A percentile compares a stretch with the other conserved stretches of the same genome.
Conservation (phyloP, 2,113 vertebrate species). For the Tiliqua scincoides region DNA sequence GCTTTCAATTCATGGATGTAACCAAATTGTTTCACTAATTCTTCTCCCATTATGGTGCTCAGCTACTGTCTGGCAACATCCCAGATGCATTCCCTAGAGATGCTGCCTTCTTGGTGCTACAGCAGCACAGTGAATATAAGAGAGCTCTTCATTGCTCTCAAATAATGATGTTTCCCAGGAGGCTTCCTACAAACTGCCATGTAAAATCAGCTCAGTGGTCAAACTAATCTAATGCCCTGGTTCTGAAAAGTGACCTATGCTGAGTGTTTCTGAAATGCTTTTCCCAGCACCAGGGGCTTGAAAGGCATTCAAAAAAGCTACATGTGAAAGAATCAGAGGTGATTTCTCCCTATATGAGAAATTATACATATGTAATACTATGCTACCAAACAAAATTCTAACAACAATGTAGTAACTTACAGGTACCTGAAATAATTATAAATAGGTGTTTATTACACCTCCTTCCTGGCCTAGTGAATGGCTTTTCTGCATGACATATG, state of each 20-base stretch:
- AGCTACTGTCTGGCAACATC: slow-evolving; percentile 29
- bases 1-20: slow-evolving; percentile 25
- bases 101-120: slow-evolving; percentile 24
- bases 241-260: background rate
- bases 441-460: background rate
- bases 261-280: background rate
- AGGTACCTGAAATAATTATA: slow-evolving; percentile 6
- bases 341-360: background rate
- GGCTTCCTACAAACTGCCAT: slow-evolving; percentile 14
- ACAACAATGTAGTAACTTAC: slow-evolving; percentile 6
- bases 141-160: slow-evolving; percentile 7
- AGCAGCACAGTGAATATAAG: background rate
- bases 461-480: background rate
- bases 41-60: background rate
- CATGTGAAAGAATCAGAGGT: background rate
- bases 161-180: background rate
- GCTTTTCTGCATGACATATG: slow-evolving; percentile 1
- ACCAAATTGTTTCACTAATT: slow-evolving; percentile 23
- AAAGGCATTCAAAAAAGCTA: background rate
- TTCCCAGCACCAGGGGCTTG: background rate
- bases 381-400: slow-evolving; percentile 19
- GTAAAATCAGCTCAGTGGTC: background rate
- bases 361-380: slow-evolving; percentile 1
- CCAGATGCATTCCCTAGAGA: slow-evolving; percentile 32
- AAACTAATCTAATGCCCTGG: background rate